Evolutionary conservation across 1,140 invertebrate species (phyloP), one percentile per base, ranked within the genome.

Genomic region (Coenobita brevimanus): DNA sequence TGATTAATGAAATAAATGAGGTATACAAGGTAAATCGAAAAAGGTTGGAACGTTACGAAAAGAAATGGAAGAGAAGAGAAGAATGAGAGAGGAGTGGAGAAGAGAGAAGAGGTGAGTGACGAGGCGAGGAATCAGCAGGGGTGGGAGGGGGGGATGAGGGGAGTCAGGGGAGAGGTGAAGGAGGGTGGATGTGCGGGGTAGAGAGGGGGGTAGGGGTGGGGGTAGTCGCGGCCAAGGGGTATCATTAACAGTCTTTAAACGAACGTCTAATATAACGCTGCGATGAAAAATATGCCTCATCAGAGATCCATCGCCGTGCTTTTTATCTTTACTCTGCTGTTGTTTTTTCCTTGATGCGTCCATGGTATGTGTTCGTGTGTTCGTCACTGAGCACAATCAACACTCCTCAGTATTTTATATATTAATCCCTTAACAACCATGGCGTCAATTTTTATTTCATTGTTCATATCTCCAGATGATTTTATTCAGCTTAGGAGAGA

Each of bases 181-280:
- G 15, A 6, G 41, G 73, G 73, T 13, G 73, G 38, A 8, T 6
- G 24, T 8, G 73, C 27, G 73, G 3, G 73, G 73, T 30, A 24
- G 1, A 38, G 1, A 10, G 73, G 41, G 3, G 38, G 73, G n/a
- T 21, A n/a, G 73, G n/a, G 36, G 75, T n/a, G 43, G 24, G 75
- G 21, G 75, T n/a, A 27, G 50, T 4, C 41, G 75, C 17, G 24
- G 54, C 43, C 21, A 24, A 60, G 54, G 38, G 57, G 15, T 81
- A 57, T 81, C 54, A 81, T 81, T 62, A 81, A 21, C 57, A 62
- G 79, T 41, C 79, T 38, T 81, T 62, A 46, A 64, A 36, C 79
- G 79, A 46, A 38, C 6, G 17, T 41, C n/a, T 81, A 64, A 81
- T 81, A 62, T 64, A 36, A 62, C n/a, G 57, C 36, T 81, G 54